Evolutionary conservation across 2,113 vertebrate genomes (phyloP), one percentile per base, ranked within the genome.

Genomic region (Micromys minutus): DNA sequence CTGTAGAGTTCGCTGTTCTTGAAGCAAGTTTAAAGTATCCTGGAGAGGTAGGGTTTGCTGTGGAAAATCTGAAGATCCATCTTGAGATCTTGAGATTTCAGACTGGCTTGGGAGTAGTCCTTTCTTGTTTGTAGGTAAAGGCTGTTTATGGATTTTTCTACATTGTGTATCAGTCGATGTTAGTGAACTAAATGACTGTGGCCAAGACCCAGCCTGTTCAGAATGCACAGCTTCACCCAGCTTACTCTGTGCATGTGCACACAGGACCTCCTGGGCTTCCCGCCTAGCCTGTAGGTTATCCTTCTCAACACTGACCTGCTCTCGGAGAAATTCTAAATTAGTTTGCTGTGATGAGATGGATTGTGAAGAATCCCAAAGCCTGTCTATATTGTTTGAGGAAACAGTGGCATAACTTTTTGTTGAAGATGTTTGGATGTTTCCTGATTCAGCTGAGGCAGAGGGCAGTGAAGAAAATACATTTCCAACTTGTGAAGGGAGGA

Each of bases 191-290:
- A 45, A 12, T 52, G 61, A 12, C 1, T 80, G 67, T 26, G 95
- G 71, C 21, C 76, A 57, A 79, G 71, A 36, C 22, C 55, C 77
- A 47, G 77, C 50, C 21, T 92, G 83, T 75, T 80, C 63, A 85
- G 55, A 89, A 76, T 16, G 93, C 93, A 98, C 96, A 90, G 96
- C 97, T 65, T 98, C 93, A 63, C 96, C 98, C 95, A 98, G 52
- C 71, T 96, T 95, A 85, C 89, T 95, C 85, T 98, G 98, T 63
- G 97, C 98, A 80, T 93, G 92, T 69, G 98, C 10, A 50, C 96
- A 91, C 2, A 97, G 47, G n/a, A 98, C 97, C 86, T 98, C 98
- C 76, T 98, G 98, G 65, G 97, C 95, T 96, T 96, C 98, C 93
- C 98, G 98, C 57, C 98, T 98, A 83, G 87, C 97, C 85, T 97